phyloP scores from a whole-genome alignment of 2,797 vertebrate genomes.

The Anguilla anguilla region DNA sequence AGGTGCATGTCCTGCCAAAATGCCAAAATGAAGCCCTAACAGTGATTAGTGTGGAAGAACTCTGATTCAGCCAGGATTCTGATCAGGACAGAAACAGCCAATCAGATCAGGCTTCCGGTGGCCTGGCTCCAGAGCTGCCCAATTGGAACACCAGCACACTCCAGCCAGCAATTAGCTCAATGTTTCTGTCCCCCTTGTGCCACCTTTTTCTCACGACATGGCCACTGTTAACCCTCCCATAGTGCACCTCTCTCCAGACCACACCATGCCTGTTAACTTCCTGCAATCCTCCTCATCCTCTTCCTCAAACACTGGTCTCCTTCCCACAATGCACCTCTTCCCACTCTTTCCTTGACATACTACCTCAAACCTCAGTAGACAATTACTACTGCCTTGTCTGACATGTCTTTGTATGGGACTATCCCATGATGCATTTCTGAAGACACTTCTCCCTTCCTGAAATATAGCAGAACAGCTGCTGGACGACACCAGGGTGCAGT shows the following conservation, averaged over 20 bases:
- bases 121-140: background rate
- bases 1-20: background rate
- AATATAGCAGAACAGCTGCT: background rate
- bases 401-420: background rate
- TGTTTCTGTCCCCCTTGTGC: background rate
- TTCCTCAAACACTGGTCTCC: background rate
- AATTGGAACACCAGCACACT: background rate
- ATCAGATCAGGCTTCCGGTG: slow-evolving; percentile 1
- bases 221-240: background rate
- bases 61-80: background rate
- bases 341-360: background rate
- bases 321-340: background rate
- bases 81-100: background rate
- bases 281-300: too few species aligned
- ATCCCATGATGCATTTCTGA: background rate
- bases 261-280: too few species aligned
- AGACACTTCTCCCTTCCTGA: background rate
- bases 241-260: background rate
- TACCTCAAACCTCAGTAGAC: too few species aligned
- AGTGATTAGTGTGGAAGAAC: background rate
- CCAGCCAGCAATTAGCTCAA: background rate
- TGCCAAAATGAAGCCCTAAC: too few species aligned
- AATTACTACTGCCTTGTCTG: background rate
- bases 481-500: background rate
- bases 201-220: background rate